Evolutionary conservation across 2,113 vertebrate species (phyloP), one percentile per base, ranked within the genome.

Genomic region (Eptesicus fuscus): DNA sequence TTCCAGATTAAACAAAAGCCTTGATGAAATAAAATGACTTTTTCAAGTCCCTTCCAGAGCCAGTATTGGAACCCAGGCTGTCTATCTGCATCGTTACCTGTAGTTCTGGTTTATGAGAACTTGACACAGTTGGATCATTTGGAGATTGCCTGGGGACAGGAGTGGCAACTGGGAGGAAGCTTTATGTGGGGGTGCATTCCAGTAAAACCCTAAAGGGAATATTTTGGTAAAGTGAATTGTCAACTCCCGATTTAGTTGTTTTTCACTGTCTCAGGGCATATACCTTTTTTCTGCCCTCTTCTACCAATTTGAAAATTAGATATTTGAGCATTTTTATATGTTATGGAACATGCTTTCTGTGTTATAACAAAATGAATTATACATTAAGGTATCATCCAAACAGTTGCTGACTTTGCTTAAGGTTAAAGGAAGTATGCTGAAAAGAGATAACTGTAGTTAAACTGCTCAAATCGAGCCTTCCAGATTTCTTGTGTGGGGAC

Each of bases 381-480:
- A 86, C 86, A 44, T 84, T 67, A 90, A 90, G 37, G 44, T 23
- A 11, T 90, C 87, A 83, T 85, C 70, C 44, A 8, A 91, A 30
- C 65, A 93, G 71, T 97, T 95, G 79, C 96, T 94, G 88, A 90
- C 76, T 95, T 95, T 85, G 67, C 49, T 93, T 79, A 90, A 95
- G 91, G 93, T 95, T 93, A 97, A 93, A 97, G 94, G 96, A 97
- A 97, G 87, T 95, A 69, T 93, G 87, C 93, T 78, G 91, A 93
- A 77, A 91, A 95, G 82, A 95, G 93, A 93, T 96, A 96, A 94
- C 76, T 90, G 42, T 70, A 94, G 76, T 90, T 93, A 47, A 94
- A 95, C 47, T 93, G 67, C 85, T 94, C 25, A 84, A 78, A 70
- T n/a, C 1, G 9, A 97, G 56, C 74, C 83, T 71, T 96, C 74